Conservation (phyloP, 2,888 invertebrate genomes). For the Aplocera efformata region DNA sequence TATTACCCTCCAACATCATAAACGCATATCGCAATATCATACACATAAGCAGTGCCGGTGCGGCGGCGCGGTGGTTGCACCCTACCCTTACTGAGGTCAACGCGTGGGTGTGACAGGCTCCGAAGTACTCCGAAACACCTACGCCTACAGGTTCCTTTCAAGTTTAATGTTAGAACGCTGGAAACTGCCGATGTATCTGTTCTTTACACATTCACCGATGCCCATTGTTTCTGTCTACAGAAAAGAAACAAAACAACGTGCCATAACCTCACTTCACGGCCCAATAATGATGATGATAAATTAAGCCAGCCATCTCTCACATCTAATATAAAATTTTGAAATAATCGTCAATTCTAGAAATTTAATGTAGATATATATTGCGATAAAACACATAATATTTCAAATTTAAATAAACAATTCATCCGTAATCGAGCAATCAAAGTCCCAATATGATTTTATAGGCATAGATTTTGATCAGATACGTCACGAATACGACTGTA, state of each 20-base stretch:
- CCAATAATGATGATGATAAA: conserved; percentile 8
- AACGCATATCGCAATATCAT: conserved; percentile 32
- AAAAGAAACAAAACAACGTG: not conserved
- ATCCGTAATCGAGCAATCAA: conserved; percentile 38
- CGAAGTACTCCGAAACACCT: conserved; percentile 49
- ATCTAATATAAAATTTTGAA: conserved; percentile 16
- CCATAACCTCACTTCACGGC: not conserved
- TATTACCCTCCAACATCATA: conserved; percentile 2
- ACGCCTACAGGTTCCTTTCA: conserved; percentile 59
- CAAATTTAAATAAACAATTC: conserved; percentile 38
- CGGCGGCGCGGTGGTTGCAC: conserved; percentile 42
- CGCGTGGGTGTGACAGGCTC: conserved; percentile 63
- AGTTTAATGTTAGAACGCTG: conserved; percentile 43
- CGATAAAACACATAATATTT: conserved; percentile 40
- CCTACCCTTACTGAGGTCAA: conserved; percentile 55
- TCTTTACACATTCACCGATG: conserved; percentile 24
- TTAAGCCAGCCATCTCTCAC: conserved; percentile 2
- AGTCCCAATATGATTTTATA: conserved; percentile 20
- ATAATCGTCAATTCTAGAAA: conserved; percentile 20
- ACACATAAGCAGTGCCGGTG: conserved; percentile 28
- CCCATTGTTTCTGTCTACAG: conserved; percentile 31
- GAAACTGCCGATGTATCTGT: conserved; percentile 21
- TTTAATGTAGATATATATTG: conserved; percentile 38
- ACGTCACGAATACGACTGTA: conserved; percentile 30
- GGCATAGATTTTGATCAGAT: conserved; percentile 18